A percentile compares a stretch with the other conserved stretches of the same genome.
Evolutionary conservation across 1,140 invertebrate genomes (phyloP).

Genomic region (Cotesia vestalis): DNA sequence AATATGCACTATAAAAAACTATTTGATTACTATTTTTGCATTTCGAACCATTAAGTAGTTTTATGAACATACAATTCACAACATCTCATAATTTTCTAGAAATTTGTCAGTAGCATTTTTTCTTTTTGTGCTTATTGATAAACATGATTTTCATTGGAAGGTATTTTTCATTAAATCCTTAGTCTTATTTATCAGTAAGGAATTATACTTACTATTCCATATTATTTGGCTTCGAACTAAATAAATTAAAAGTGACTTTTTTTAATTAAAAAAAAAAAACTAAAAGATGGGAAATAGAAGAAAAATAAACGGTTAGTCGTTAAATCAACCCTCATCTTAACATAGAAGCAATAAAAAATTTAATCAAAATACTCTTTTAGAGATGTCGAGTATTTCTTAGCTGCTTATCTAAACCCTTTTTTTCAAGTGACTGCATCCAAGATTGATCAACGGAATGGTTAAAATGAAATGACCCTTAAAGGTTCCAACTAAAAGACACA

Average conservation of each 20-base stretch:
- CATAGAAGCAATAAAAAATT: constrained; percentile 65
- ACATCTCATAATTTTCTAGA: too few species aligned
- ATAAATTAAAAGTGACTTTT: background rate
- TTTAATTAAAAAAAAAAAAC: constrained; percentile 23
- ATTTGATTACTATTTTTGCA: too few species aligned
- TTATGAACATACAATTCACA: too few species aligned
- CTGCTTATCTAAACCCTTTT: constrained; percentile 54
- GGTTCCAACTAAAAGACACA: constrained; percentile 42
- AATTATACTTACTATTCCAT: too few species aligned
- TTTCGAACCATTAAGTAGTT: too few species aligned
- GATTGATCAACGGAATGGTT: constrained; percentile 17
- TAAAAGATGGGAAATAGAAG: constrained; percentile 47
- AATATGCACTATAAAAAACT: too few species aligned
- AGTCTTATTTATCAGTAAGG: too few species aligned
- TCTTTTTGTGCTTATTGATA: too few species aligned
- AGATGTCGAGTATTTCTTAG: constrained; percentile 60
- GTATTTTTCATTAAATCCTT: too few species aligned
- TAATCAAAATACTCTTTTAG: constrained; percentile 67
- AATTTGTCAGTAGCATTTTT: too few species aligned
- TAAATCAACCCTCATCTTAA: constrained; percentile 55
- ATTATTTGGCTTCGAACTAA: too few species aligned
- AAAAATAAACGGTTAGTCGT: constrained; percentile 42
- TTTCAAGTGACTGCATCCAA: constrained; percentile 24
- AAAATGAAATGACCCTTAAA: constrained; percentile 45
- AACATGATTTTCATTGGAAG: too few species aligned